These are phyloP conservation scores for Argyrosomus japonicus DNA, from an alignment of 2,113 vertebrate species.

Conservation along the genomic window DNA sequence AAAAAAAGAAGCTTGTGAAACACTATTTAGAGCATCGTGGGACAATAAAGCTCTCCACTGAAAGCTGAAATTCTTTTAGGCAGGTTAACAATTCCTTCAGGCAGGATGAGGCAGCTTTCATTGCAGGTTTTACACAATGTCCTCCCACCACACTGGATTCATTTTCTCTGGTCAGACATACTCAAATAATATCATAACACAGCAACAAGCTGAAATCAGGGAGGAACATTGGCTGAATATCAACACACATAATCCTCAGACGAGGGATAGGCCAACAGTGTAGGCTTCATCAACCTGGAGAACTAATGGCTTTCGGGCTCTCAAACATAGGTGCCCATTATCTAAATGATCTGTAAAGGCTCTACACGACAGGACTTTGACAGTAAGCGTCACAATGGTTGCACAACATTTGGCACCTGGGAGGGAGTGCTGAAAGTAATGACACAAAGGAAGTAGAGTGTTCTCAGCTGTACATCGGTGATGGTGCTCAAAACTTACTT, in stretches of 20 bases:
- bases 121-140: slow-evolving; percentile 7
- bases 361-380: background rate
- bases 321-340: background rate
- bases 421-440: background rate
- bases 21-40: background rate
- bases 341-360: background rate
- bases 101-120: slow-evolving; percentile 13
- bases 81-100: slow-evolving; percentile 12
- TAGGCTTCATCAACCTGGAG: background rate
- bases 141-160: slow-evolving; percentile 6
- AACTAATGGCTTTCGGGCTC: background rate
- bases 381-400: too few relatives aligned
- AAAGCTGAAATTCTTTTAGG: slow-evolving; percentile 16
- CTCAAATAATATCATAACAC: slow-evolving; percentile 15
- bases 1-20: background rate
- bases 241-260: background rate
- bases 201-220: background rate
- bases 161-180: background rate
- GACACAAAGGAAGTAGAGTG: background rate
- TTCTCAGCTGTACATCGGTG: too few relatives aligned
- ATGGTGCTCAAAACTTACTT: too few relatives aligned
- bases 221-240: background rate
- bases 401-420: background rate
- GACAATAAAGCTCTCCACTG: slow-evolving; percentile 10
- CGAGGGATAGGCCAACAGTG: too few relatives aligned